phyloP scores from a whole-genome alignment of 1,140 invertebrate genomes.

The Dufourea novaeangliae region DNA sequence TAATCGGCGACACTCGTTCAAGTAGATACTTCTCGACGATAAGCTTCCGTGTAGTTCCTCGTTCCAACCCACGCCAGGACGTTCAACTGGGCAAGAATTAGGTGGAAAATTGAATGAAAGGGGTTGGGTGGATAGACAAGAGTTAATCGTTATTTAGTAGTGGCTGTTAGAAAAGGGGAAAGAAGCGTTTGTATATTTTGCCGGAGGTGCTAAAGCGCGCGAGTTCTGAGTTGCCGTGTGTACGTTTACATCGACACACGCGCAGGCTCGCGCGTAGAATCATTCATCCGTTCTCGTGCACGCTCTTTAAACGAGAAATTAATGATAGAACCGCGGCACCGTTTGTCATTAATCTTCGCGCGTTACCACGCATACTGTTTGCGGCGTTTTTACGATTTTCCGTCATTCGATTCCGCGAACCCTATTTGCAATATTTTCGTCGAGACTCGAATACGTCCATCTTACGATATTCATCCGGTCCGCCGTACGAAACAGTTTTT shows the following conservation, averaged over 20 bases:
- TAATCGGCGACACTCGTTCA: background rate
- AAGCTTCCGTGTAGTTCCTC: background rate
- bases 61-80: background rate
- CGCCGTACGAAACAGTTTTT: too few relatives aligned
- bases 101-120: too few relatives aligned
- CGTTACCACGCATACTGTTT: background rate
- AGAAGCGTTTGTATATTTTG: slow-evolving; percentile 20
- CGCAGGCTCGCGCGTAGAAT: slow-evolving; percentile 2
- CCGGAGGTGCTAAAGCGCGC: background rate
- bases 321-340: slow-evolving; percentile 18
- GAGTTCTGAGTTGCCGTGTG: background rate
- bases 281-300: slow-evolving; percentile 31
- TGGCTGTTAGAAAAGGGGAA: background rate
- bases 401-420: background rate
- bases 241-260: background rate
- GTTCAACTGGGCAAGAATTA: too few relatives aligned
- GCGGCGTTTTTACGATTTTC: slow-evolving; percentile 9
- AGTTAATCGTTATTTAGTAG: slow-evolving; percentile 6
- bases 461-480: too few relatives aligned
- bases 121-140: background rate
- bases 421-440: background rate
- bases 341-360: slow-evolving; percentile 30
- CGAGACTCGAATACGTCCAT: too few relatives aligned
- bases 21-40: slow-evolving; percentile 3
- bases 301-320: slow-evolving; percentile 33